These are phyloP conservation scores for Drosophila asahinai DNA, from an alignment of 1,140 invertebrate species.

Conservation along the genomic window DNA sequence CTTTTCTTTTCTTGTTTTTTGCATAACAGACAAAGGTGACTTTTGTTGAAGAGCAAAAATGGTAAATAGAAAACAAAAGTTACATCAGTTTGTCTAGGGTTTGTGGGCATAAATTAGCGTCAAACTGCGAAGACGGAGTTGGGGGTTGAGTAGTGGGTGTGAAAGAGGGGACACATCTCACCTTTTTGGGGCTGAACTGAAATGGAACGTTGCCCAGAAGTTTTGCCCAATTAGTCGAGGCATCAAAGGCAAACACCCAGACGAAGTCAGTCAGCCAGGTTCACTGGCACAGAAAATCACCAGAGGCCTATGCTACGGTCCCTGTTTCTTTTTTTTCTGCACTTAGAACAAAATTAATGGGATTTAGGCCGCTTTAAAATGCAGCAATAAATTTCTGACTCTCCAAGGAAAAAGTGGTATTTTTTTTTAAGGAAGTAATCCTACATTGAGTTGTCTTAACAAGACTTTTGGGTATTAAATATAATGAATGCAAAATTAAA, in stretches of 20 bases:
- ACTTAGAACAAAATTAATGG: neutral
- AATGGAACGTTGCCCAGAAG: constrained; percentile 53
- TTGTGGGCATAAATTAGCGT: constrained; percentile 71
- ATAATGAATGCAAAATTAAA: neutral
- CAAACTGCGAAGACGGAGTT: constrained; percentile 19
- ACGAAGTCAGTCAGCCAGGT: constrained; percentile 43
- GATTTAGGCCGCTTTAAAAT: neutral
- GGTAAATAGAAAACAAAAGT: constrained; percentile 77
- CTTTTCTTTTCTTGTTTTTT: constrained; percentile 41
- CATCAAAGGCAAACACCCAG: constrained; percentile 41
- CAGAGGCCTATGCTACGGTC: constrained; percentile 19
- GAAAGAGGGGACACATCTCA: constrained; percentile 42
- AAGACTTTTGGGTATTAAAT: neutral
- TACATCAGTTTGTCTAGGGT: constrained; percentile 63
- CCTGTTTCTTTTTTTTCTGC: constrained; percentile 5
- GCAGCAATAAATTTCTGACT: neutral
- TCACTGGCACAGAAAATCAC: constrained; percentile 78
- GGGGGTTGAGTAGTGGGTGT: constrained; percentile 14
- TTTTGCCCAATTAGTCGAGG: constrained; percentile 72
- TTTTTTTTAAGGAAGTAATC: neutral
- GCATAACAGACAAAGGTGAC: constrained; percentile 73
- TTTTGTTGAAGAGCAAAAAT: constrained; percentile 59
- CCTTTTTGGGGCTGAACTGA: constrained; percentile 29
- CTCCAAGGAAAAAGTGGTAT: neutral
- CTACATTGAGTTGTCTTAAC: neutral